Conservation (phyloP, 2,113 vertebrate genomes). For the Pygoscelis antarcticus region DNA sequence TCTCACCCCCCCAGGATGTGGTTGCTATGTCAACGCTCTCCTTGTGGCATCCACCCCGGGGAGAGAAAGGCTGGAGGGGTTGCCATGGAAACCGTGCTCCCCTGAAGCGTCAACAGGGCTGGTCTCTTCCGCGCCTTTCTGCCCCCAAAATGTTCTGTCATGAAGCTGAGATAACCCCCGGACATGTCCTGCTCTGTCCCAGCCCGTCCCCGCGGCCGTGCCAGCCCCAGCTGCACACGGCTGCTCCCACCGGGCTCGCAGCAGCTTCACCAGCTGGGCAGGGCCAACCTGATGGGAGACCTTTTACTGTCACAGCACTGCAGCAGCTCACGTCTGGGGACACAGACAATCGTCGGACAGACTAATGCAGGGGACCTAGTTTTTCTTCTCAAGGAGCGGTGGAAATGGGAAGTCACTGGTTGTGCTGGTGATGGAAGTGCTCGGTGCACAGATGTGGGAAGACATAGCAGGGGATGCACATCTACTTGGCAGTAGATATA, state of each 20-base stretch:
- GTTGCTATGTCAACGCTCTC: constrained; percentile 38
- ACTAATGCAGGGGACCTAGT: neutral
- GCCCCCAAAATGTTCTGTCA: neutral
- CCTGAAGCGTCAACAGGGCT: neutral
- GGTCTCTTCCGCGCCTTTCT: neutral
- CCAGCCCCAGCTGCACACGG: neutral
- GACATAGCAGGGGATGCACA: neutral
- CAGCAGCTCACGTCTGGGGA: neutral
- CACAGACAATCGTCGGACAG: neutral
- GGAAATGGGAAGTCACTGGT: neutral
- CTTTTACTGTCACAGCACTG: neutral
- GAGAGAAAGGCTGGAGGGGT: neutral
- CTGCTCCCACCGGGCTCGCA: neutral
- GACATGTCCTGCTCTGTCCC: neutral
- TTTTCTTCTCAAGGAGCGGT: neutral
- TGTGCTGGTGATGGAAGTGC: neutral
- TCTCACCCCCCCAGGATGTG: neutral
- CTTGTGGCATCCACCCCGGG: neutral
- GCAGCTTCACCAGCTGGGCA: neutral
- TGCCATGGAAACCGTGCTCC: constrained; percentile 10
- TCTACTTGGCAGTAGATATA: neutral
- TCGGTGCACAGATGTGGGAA: neutral
- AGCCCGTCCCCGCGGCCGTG: fast-evolving
- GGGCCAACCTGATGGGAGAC: neutral
- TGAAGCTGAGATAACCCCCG: neutral